Conservation (phyloP, 2,797 vertebrate genomes). For the Fratercula arctica region DNA sequence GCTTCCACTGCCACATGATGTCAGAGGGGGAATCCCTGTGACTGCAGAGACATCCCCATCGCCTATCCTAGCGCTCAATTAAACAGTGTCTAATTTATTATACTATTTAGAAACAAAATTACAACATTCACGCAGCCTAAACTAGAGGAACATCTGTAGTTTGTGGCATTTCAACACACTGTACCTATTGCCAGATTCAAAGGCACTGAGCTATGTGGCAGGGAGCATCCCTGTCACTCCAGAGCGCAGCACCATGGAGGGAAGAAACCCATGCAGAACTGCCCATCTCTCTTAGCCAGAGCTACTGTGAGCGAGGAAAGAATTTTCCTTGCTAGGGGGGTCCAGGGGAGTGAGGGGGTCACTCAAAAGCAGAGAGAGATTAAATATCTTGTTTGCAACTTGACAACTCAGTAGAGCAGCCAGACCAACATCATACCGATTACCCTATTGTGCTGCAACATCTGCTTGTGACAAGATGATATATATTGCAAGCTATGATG, state of each 20-base stretch:
- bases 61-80: accelerated
- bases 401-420: not conserved
- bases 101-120: not conserved
- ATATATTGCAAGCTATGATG: not conserved
- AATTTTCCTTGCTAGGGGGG: not conserved
- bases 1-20: not conserved
- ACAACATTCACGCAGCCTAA: not conserved
- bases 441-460: not conserved
- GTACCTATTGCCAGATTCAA: not conserved
- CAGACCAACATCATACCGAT: not conserved
- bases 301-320: not conserved
- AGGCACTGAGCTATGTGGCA: not conserved
- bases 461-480: not conserved
- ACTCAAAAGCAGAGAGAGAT: not conserved
- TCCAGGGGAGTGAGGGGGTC: not conserved
- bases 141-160: not conserved
- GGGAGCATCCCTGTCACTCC: not conserved
- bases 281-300: not conserved
- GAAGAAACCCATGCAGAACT: not conserved
- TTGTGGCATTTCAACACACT: not conserved
- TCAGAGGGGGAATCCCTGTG: not conserved
- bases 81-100: not conserved
- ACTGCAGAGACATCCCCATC: not conserved
- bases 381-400: not conserved
- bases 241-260: accelerated